Evolutionary conservation across 1,140 invertebrate species (phyloP), one percentile per base, ranked within the genome.

Genomic region (Ceratina calcarata): DNA sequence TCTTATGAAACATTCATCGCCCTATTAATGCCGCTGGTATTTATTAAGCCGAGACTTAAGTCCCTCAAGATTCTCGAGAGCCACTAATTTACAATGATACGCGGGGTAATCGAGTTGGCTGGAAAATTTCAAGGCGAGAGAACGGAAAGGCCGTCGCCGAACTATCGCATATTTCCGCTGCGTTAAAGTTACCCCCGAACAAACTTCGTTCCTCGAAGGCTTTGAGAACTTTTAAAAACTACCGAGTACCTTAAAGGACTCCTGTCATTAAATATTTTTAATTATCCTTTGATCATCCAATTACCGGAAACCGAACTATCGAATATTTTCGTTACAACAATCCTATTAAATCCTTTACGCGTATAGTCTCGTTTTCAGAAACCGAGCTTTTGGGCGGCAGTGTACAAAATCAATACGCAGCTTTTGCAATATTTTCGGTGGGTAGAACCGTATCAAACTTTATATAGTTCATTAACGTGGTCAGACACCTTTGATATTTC

Each of bases 101-200:
- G 55, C 15, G 12, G 37, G 22, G 53, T 60, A 58, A 58, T 37
- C 16, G 55, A 58, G 69, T 45, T 45, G 27, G 12, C 12, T 7
- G 20, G 16, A 24, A 60, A 71, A 22, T 45, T 71, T 45, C 55
- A 71, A 37, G 69, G 16, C n/a, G 53, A 32, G n/a, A 8, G 53
- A 57, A 70, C 53, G n/a, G 20, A 24, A 22, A 13, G 16, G 3
- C 69, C 16, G 32, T 16, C n/a, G 55, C 32, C 45, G 18, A 71
- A 71, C 69, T 71, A 71, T 71, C 69, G 55, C 69, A 45, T 71
- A 60, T 71, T 71, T 71, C 69, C 69, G 27, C 55, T 60, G 58
- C 27, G 69, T 60, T 71, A 71, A 71, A 71, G 55, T 71, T 45
- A 45, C 37, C 37, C 37, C 32, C 32, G 32, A 71, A 45, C 27